Base-by-base conservation (phyloP, 2,888 invertebrate species). In the Pyrrhia umbra region DNA sequence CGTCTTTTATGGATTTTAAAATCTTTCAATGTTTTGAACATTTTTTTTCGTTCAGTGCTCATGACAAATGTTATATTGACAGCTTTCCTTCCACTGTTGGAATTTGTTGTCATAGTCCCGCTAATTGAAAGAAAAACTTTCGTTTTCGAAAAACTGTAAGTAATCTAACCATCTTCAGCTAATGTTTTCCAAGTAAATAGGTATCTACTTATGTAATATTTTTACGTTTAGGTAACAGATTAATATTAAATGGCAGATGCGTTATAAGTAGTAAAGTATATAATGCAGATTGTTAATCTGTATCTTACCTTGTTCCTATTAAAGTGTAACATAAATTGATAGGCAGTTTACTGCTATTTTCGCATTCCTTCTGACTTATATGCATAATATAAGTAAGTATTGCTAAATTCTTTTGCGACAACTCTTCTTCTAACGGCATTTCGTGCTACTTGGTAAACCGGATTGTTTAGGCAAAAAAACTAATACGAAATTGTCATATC, bases 41-140 rank as follows among this genome's bases (percentile, higher is more conserved):
- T 30, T 2, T 4, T 23, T 27, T 30, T 49, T n/a, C n/a, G n/a
- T n/a, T n/a, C n/a, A n/a, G 27, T 68, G 51, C 27, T 77, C 68
- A 68, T 62, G 52, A 55, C 79, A 80, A 83, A 80, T 75, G 74
- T 84, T 82, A 80, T n/a, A 84, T 80, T 79, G 61, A 56, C 78
- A 84, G 88, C 90, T 92, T 92, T 92, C 91, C 87, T 91, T 89
- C 87, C 84, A 85, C 67, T 83, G 75, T 80, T 83, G 89, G 85
- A 88, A 78, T 75, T 92, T 90, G 84, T 90, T 90, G 77, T 68
- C 75, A 56, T 75, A 59, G 84, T 81, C 79, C 83, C 85, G 85
- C 86, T 85, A 85, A 88, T 83, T 78, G 63, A 74, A 77, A 56
- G 61, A 73, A 76, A 78, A 72, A 87, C 90, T 90, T 91, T 90